Percentiles rank a stretch among this genome's conserved stretches.
Conservation (phyloP, 2,113 vertebrate genomes). For the Bucco capensis region DNA sequence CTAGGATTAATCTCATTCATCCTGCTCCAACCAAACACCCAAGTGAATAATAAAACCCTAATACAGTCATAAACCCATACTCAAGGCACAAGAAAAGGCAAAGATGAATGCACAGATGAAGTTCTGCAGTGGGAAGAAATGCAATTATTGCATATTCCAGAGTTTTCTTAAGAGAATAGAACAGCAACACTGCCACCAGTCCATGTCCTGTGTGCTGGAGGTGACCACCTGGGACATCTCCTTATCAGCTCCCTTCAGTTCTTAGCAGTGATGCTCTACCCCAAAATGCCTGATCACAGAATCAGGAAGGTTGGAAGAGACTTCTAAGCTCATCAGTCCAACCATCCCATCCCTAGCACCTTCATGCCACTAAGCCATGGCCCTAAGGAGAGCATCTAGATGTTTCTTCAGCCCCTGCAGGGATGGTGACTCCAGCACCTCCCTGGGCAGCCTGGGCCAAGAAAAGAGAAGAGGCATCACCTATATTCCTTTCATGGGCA, state of each 20-base stretch:
- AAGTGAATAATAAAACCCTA: neutral
- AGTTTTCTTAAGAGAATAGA: neutral
- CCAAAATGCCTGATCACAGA: neutral
- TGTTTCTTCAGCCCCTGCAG: too few species aligned
- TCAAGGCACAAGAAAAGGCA: neutral
- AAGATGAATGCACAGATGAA: accelerated
- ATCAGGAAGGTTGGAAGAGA: too few species aligned
- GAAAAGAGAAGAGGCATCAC: too few species aligned
- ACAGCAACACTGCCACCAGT: neutral
- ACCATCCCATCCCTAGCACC: too few species aligned
- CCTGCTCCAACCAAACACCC: neutral
- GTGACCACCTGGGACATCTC: neutral
- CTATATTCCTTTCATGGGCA: neutral
- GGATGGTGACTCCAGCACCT: too few species aligned
- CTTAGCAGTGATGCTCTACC: neutral
- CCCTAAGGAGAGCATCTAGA: too few species aligned
- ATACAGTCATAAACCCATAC: neutral
- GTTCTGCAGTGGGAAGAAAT: neutral
- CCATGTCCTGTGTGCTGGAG: neutral
- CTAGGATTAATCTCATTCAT: neutral
- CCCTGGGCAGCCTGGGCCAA: too few species aligned
- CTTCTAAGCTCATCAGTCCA: too few species aligned
- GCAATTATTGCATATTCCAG: neutral
- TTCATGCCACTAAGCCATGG: too few species aligned
- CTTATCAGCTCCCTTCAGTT: too few species aligned